These are phyloP conservation scores for Somateria mollissima DNA, from an alignment of 2,797 vertebrate species.

Conservation along the genomic window DNA sequence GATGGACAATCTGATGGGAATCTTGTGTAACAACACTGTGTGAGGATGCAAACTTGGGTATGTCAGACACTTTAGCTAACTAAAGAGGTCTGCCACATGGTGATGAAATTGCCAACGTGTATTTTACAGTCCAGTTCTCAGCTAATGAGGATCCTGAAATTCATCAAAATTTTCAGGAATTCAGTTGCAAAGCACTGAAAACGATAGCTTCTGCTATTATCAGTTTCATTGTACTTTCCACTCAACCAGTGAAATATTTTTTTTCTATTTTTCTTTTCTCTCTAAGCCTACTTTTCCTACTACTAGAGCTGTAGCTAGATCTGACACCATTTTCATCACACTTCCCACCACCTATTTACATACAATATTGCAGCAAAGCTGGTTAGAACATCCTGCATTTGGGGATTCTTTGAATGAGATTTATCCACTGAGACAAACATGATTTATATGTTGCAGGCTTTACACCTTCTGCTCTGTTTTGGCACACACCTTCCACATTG, in stretches of 20 bases:
- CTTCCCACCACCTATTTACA: neutral
- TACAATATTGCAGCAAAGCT: neutral
- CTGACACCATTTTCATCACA: neutral
- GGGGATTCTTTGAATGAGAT: neutral
- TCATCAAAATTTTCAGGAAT: neutral
- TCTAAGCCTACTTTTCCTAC: neutral
- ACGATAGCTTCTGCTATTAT: neutral
- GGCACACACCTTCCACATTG: neutral
- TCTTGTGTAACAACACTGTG: neutral
- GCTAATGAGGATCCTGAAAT: neutral
- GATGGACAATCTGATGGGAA: neutral
- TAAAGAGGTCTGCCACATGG: accelerated
- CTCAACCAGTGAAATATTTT: neutral
- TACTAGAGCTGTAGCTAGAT: neutral
- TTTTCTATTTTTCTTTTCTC: neutral
- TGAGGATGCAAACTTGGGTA: neutral
- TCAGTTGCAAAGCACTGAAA: neutral
- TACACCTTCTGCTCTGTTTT: neutral
- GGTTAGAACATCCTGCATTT: neutral
- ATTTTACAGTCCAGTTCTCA: neutral
- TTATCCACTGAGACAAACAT: neutral
- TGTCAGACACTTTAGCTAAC: neutral
- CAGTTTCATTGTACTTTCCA: neutral
- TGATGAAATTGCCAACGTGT: neutral
- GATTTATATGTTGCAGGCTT: neutral